Evolutionary conservation across 2,888 invertebrate species (phyloP).

Genomic region (Cheilosia impressa): DNA sequence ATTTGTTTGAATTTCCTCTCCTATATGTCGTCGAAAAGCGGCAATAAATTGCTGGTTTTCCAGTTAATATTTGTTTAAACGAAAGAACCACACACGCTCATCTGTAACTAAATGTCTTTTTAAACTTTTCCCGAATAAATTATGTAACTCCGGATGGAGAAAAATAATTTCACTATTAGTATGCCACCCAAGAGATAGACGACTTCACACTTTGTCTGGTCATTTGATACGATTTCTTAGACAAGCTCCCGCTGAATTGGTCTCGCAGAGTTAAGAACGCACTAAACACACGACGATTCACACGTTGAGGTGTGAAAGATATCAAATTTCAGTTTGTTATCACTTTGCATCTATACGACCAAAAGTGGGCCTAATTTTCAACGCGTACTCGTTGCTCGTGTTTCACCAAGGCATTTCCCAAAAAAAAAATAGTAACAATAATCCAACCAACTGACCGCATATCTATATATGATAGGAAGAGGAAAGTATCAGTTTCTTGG

Average conservation of each 20-base stretch:
- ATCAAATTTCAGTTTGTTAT: slow-evolving; percentile 60
- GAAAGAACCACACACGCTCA: slow-evolving; percentile 8
- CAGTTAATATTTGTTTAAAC: slow-evolving; percentile 5
- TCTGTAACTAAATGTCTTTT: slow-evolving; percentile 32
- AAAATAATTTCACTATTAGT: slow-evolving; percentile 30
- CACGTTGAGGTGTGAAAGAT: slow-evolving; percentile 62
- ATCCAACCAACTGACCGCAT: slow-evolving; percentile 27
- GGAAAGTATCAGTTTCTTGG: slow-evolving; percentile 43
- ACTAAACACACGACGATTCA: slow-evolving; percentile 16
- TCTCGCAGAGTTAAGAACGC: slow-evolving; percentile 1
- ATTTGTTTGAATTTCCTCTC: slow-evolving; percentile 39
- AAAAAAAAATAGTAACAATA: slow-evolving; percentile 15
- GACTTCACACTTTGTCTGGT: slow-evolving; percentile 59
- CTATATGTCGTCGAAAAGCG: slow-evolving; percentile 30
- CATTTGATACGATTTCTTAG: slow-evolving; percentile 67
- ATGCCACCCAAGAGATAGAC: slow-evolving; percentile 52
- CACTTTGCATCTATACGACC: slow-evolving; percentile 51
- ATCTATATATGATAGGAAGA: background rate
- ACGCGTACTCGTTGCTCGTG: slow-evolving; percentile 37
- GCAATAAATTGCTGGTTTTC: slow-evolving; percentile 54
- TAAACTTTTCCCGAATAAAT: slow-evolving; percentile 28
- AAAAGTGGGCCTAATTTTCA: slow-evolving; percentile 55
- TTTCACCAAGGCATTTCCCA: slow-evolving; percentile 5
- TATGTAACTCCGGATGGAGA: background rate
- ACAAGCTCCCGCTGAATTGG: slow-evolving; percentile 30